Evolutionary conservation across 2,797 vertebrate genomes (phyloP).

Genomic region (Takifugu rubripes): DNA sequence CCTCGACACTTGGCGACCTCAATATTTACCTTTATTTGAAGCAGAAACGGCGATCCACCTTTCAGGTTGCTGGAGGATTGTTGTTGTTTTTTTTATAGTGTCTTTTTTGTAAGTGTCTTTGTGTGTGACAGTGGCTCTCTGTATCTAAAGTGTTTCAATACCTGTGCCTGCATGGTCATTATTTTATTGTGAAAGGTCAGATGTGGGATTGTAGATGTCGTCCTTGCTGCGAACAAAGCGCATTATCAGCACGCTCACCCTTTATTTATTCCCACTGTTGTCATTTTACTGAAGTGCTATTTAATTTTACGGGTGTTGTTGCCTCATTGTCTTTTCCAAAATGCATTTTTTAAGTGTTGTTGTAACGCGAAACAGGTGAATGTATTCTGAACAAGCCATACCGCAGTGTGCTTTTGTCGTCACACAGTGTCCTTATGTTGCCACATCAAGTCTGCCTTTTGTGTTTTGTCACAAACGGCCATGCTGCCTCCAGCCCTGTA

Average conservation of each 20-base stretch:
- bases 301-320: neutral
- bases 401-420: conserved; percentile 62
- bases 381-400: conserved; percentile 77
- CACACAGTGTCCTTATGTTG: conserved; percentile 64
- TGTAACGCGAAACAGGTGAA: conserved; percentile 63
- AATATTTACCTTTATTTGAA: conserved; percentile 11
- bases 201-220: conserved; percentile 20
- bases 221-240: conserved; percentile 17
- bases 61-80: neutral
- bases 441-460: conserved; percentile 46
- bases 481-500: conserved; percentile 8
- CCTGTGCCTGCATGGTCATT: conserved; percentile 52
- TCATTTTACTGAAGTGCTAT: conserved; percentile 21
- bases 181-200: conserved; percentile 53
- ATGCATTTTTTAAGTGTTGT: neutral
- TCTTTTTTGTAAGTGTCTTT: conserved; percentile 26
- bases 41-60: neutral
- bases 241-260: neutral
- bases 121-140: conserved; percentile 23
- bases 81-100: conserved; percentile 9
- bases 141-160: conserved; percentile 32
- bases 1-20: conserved; percentile 8
- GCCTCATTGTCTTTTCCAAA: neutral
- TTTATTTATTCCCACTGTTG: conserved; percentile 13
- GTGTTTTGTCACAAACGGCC: conserved; percentile 20